phyloP scores from a whole-genome alignment of 2,113 vertebrate genomes.

The Otocyon megalotis region DNA sequence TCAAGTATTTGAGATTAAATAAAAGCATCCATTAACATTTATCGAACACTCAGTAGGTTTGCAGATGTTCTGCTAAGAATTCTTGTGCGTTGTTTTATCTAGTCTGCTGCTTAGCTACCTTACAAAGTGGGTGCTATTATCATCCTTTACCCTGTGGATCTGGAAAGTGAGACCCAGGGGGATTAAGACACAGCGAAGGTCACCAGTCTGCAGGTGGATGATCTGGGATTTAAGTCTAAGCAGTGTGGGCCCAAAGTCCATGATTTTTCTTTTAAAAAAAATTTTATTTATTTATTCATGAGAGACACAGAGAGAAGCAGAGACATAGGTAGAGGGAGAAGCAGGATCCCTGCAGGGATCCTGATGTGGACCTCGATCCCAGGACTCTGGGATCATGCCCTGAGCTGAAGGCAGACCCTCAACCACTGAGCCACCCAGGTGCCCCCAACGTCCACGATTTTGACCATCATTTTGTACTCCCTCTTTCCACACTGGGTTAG shows the following conservation, averaged over 20 bases:
- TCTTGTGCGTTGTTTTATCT: not conserved
- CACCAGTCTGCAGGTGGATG: no score
- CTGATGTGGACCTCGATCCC: no score
- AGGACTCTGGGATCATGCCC: no score
- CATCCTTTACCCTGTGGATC: accelerated
- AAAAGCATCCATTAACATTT: not conserved
- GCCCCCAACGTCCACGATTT: not conserved
- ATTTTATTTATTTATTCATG: no score
- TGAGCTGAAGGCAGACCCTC: no score
- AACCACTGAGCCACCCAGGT: no score
- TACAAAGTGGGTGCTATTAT: accelerated
- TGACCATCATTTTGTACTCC: no score
- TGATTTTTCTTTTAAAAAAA: no score
- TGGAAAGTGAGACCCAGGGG: not conserved
- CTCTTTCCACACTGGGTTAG: not conserved
- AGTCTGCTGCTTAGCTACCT: not conserved
- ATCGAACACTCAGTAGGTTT: not conserved
- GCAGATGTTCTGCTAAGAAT: not conserved
- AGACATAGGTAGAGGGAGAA: no score
- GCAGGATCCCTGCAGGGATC: no score
- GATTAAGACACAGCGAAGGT: not conserved
- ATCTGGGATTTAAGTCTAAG: not conserved
- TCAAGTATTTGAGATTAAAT: not conserved
- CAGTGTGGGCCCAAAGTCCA: not conserved
- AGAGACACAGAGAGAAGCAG: no score